Evolutionary conservation across 1,140 invertebrate species (phyloP).

Genomic region (Euborellia annulipes): DNA sequence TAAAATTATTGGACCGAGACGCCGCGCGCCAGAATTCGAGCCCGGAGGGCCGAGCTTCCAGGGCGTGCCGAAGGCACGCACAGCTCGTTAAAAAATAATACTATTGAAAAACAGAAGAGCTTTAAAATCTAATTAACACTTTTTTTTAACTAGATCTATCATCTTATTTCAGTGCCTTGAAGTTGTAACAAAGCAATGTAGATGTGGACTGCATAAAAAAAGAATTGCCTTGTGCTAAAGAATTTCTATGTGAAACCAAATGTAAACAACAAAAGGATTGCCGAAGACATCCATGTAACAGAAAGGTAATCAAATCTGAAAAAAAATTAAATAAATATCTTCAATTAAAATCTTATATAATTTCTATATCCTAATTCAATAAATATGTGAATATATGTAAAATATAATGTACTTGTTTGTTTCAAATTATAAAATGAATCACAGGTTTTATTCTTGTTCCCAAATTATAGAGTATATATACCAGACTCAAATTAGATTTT

Average conservation of each 20-base stretch:
- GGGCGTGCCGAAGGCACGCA: too few species aligned
- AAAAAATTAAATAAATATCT: neutral
- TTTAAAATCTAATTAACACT: too few species aligned
- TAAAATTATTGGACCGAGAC: too few species aligned
- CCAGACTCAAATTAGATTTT: too few species aligned
- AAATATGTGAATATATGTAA: neutral
- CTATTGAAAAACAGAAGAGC: too few species aligned
- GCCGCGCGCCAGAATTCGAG: too few species aligned
- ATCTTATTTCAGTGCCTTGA: conserved; percentile 56
- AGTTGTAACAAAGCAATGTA: conserved; percentile 59
- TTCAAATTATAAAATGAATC: neutral
- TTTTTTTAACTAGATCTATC: too few species aligned
- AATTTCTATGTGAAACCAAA: conserved; percentile 76
- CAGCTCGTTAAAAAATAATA: too few species aligned
- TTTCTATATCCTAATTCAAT: neutral
- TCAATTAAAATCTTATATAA: neutral
- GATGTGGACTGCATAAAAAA: conserved; percentile 63
- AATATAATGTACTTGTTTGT: neutral
- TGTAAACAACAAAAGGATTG: conserved; percentile 70
- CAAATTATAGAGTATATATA: too few species aligned
- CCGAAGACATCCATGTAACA: conserved; percentile 72
- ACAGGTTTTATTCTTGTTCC: too few species aligned
- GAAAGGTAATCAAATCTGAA: conserved; percentile 41
- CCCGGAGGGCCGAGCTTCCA: too few species aligned
- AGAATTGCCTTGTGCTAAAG: conserved; percentile 77